Evolutionary conservation across 2,797 vertebrate species (phyloP).

Genomic region (Microcaecilia unicolor): DNA sequence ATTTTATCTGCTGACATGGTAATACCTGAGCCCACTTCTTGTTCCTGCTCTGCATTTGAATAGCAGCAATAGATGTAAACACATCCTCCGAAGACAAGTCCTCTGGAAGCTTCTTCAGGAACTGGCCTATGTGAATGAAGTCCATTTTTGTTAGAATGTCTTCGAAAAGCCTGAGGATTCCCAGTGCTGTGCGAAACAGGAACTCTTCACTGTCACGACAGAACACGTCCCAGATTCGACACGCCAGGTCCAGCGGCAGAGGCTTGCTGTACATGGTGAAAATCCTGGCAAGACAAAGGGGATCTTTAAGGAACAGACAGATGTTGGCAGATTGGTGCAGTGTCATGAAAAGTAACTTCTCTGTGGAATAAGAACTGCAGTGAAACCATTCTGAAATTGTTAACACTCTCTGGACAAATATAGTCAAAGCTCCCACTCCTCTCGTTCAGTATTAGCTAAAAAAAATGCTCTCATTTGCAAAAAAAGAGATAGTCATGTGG

Average conservation of each 20-base stretch:
- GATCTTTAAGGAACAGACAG: neutral
- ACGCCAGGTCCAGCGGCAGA: conserved; percentile 85
- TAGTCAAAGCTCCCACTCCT: too few species aligned
- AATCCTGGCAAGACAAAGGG: conserved; percentile 64
- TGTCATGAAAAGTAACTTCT: too few species aligned
- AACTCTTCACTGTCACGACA: conserved; percentile 92
- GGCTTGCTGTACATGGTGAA: conserved; percentile 94
- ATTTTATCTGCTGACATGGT: too few species aligned
- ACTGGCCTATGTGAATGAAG: conserved; percentile 94
- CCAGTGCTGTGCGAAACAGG: conserved; percentile 83
- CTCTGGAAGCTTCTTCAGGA: conserved; percentile 84
- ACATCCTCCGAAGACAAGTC: conserved; percentile 74
- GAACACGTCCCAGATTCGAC: conserved; percentile 93
- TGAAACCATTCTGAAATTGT: neutral
- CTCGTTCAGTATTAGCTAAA: too few species aligned
- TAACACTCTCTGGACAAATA: too few species aligned
- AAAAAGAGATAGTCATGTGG: too few species aligned
- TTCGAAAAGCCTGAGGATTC: conserved; percentile 79
- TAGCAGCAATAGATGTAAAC: conserved; percentile 75
- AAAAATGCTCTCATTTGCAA: too few species aligned
- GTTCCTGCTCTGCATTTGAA: conserved; percentile 90
- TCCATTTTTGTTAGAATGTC: conserved; percentile 90
- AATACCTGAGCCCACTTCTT: conserved; percentile 92
- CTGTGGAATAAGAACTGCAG: too few species aligned
- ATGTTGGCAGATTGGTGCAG: too few species aligned